Percentiles rank a stretch among this genome's conserved stretches.
Evolutionary conservation across 1,140 invertebrate genomes (phyloP).

Genomic region (Phortica variegata): DNA sequence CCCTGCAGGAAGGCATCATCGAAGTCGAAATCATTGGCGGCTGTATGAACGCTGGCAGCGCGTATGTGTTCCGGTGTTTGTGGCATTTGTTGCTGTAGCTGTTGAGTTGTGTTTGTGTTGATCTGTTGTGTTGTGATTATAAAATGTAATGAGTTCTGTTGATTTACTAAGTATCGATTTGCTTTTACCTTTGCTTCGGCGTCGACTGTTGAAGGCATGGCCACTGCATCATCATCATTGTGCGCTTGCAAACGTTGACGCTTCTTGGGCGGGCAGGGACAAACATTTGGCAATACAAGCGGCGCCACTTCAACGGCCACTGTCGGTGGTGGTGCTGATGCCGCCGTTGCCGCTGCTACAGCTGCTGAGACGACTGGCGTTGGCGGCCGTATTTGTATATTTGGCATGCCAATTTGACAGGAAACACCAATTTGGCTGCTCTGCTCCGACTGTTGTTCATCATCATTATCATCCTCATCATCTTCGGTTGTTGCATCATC

Average conservation of each 20-base stretch:
- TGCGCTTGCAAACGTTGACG: constrained; percentile 6
- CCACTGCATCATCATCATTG: background rate
- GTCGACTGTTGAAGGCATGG: background rate
- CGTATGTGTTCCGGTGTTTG: too few species aligned
- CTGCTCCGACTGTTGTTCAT: constrained; percentile 12
- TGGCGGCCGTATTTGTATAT: background rate
- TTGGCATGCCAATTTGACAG: too few species aligned
- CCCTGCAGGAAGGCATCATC: constrained; percentile 47
- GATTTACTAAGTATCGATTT: too few species aligned
- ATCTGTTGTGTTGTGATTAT: too few species aligned
- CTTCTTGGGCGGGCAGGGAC: constrained; percentile 22
- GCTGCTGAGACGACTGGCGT: constrained; percentile 7
- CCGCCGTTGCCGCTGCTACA: background rate
- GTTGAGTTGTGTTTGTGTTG: too few species aligned
- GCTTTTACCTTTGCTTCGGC: too few species aligned
- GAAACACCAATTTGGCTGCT: constrained; percentile 16
- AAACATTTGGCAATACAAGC: constrained; percentile 3
- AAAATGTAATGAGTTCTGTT: too few species aligned
- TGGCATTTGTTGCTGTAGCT: too few species aligned
- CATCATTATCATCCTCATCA: background rate
- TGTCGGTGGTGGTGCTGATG: constrained; percentile 6
- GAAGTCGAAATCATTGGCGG: constrained; percentile 16
- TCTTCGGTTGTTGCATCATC: background rate
- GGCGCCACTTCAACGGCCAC: background rate
- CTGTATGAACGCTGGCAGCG: too few species aligned